Evolutionary conservation across 2,797 vertebrate species (phyloP).

Genomic region (Sebastes hubbsi): DNA sequence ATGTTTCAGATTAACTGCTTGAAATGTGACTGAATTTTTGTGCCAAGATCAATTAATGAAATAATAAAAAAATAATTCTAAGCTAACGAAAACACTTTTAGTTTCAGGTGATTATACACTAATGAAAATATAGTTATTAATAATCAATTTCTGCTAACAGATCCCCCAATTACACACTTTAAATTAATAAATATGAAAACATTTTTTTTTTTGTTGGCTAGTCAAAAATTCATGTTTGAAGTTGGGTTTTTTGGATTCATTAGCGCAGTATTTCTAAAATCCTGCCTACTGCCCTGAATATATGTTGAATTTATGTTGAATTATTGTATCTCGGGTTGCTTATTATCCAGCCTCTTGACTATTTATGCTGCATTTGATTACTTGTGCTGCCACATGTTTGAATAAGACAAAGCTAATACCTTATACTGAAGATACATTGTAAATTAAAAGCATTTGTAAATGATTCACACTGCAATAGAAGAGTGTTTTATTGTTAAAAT

Average conservation of each 20-base stretch:
- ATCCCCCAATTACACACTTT: no score
- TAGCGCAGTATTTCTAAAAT: background rate
- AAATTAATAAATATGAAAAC: background rate
- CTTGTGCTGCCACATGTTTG: background rate
- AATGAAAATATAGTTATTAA: no score
- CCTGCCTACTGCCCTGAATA: background rate
- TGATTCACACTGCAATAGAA: constrained; percentile 67
- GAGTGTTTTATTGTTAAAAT: constrained; percentile 86
- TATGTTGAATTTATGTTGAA: background rate
- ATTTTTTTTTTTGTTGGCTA: background rate
- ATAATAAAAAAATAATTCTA: background rate
- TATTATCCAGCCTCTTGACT: background rate
- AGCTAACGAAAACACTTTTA: no score
- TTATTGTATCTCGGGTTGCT: background rate
- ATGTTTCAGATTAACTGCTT: background rate
- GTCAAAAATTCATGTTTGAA: background rate
- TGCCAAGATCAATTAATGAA: background rate
- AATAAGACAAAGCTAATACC: background rate
- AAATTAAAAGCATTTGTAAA: constrained; percentile 16
- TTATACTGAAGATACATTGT: background rate
- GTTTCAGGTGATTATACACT: no score
- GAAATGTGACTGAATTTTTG: background rate
- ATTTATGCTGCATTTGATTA: background rate
- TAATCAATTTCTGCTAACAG: no score
- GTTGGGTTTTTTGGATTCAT: background rate